Evolutionary conservation across 2,888 invertebrate genomes (phyloP), one percentile per base, ranked within the genome.

Genomic region (Cerceris ruficornis): DNA sequence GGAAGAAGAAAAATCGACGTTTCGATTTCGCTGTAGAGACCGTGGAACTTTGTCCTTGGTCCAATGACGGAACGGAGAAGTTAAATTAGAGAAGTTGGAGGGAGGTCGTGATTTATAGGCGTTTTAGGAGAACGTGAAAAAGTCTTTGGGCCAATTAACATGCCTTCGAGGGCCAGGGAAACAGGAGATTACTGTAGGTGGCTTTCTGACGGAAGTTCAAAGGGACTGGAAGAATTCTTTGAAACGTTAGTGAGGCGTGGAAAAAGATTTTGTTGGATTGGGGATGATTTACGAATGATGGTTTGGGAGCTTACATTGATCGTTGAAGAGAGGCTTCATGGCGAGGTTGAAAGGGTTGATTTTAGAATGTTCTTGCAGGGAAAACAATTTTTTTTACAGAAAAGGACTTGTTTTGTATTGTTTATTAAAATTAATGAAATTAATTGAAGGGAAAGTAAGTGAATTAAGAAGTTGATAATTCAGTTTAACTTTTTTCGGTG

Each of bases 121-220:
- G 28, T 9, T 28, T 28, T 28, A 28, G 28, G 28, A 28, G 52
- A 14, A 52, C 52, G 57, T 14, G 67, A 68, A 68, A 72, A 69
- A 43, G 9, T 62, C 42, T 28, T 49, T 28, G 17, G 64, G 69
- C 75, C 79, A 80, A 79, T 80, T 79, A 80, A 57, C 69, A 72
- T 75, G 75, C 68, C 58, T 58, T 43, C 50, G 1, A 8, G 46
- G 54, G 69, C 8, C 75, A 80, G 80, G 79, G 14, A 59, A 80
- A 58, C 80, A 80, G 80, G 41, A 80, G 69, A 69, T 28, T 49
- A 14, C 14, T 9, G 81, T 52, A 73, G 81, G 60, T 59, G 15
- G 8, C 42, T 70, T 78, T 78, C 78, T 65, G 17, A 60, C 67
- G 74, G 64, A 57, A 73, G 52, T 61, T 80, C 68, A 1, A n/a